A percentile compares a stretch with the other conserved stretches of the same genome.
Conservation (phyloP, 2,113 vertebrate genomes). For the Hemicordylus capensis region DNA sequence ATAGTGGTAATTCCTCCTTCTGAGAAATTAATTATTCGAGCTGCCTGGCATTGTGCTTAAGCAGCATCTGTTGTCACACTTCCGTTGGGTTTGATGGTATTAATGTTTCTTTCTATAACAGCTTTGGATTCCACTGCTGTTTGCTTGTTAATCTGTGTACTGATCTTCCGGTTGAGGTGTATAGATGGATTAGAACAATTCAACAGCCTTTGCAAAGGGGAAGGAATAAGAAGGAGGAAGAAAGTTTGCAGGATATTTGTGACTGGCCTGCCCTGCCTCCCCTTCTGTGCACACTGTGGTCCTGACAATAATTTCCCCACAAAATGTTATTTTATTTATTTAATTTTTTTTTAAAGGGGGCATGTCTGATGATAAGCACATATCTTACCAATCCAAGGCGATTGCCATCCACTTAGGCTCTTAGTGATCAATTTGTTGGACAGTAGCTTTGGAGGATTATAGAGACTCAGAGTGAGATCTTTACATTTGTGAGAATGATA, state of each 20-base stretch:
- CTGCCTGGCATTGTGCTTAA: slow-evolving; percentile 40
- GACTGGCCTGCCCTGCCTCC: background rate
- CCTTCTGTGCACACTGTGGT: too few relatives aligned
- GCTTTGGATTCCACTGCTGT: background rate
- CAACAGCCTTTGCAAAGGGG: background rate
- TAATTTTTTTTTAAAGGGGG: too few relatives aligned
- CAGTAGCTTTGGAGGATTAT: too few relatives aligned
- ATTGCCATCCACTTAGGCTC: too few relatives aligned
- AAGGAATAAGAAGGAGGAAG: background rate
- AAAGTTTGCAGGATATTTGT: background rate
- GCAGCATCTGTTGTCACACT: slow-evolving; percentile 28
- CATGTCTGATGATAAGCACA: too few relatives aligned
- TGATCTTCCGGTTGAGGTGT: background rate
- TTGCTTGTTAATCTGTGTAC: background rate
- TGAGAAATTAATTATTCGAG: slow-evolving; percentile 62
- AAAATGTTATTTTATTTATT: too few relatives aligned
- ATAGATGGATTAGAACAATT: background rate
- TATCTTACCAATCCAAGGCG: too few relatives aligned
- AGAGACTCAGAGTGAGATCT: too few relatives aligned
- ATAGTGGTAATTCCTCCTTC: slow-evolving; percentile 39
- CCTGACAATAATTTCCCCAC: too few relatives aligned
- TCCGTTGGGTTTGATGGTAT: background rate
- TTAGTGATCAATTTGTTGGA: too few relatives aligned
- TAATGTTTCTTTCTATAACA: background rate
- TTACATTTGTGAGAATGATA: too few relatives aligned